Percentiles rank a stretch among this genome's conserved stretches.
Conservation (phyloP, 2,888 invertebrate species). For the Nipponacmea schrenckii region DNA sequence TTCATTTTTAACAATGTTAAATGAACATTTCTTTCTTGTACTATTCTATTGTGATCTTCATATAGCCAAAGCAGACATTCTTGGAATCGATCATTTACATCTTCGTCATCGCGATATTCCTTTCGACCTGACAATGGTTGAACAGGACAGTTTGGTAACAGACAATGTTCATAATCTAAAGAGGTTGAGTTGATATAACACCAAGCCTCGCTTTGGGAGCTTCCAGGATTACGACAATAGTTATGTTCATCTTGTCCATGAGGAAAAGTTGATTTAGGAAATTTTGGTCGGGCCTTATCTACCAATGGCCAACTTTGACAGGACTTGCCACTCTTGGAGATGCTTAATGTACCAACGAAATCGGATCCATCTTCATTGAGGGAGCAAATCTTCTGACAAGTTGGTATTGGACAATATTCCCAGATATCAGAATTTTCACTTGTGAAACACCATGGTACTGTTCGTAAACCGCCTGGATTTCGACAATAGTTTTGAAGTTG, state of each 20-base stretch:
- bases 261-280: neutral
- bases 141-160: neutral
- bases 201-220: conserved; percentile 9
- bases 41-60: neutral
- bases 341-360: neutral
- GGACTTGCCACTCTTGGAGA: neutral
- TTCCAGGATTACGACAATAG: conserved; percentile 20
- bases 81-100: neutral
- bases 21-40: neutral
- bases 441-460: neutral
- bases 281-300: neutral
- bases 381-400: neutral
- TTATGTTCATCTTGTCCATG: neutral
- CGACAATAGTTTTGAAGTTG: conserved; percentile 11
- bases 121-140: neutral
- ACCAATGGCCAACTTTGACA: neutral
- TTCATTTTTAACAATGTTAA: neutral
- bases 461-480: neutral
- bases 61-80: neutral
- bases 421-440: neutral
- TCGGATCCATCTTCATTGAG: neutral
- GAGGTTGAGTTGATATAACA: conserved; percentile 12
- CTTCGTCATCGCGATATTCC: neutral
- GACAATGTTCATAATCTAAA: conserved; percentile 4
- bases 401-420: neutral